A percentile compares a stretch with the other conserved stretches of the same genome.
phyloP scores from a whole-genome alignment of 1,140 invertebrate species.

The Drosophila guanche region DNA sequence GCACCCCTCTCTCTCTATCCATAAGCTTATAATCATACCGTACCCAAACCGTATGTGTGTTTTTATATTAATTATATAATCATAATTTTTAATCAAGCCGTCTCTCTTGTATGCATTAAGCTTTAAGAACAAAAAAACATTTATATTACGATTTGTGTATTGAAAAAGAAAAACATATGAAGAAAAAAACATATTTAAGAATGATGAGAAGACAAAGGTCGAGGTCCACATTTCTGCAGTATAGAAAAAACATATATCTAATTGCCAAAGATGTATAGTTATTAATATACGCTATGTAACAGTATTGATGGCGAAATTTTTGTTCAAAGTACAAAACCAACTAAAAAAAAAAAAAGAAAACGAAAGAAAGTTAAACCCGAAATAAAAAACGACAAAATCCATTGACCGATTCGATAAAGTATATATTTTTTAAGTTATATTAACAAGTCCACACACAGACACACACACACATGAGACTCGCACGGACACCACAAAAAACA shows the following conservation, averaged over 20 bases:
- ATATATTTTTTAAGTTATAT: constrained; percentile 68
- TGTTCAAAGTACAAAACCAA: constrained; percentile 81
- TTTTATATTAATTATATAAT: constrained; percentile 35
- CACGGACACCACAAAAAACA: constrained; percentile 14
- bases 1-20: constrained; percentile 27
- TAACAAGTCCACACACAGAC: constrained; percentile 40
- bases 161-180: constrained; percentile 40
- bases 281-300: constrained; percentile 76
- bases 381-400: constrained; percentile 32
- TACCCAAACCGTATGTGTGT: constrained; percentile 18
- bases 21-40: constrained; percentile 42
- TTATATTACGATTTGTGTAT: constrained; percentile 77
- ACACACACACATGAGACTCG: constrained; percentile 19
- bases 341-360: constrained; percentile 28
- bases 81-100: constrained; percentile 73
- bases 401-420: constrained; percentile 50
- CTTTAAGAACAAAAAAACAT: constrained; percentile 61
- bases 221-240: constrained; percentile 83
- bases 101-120: constrained; percentile 83
- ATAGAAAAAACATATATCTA: constrained; percentile 80
- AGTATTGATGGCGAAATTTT: constrained; percentile 84
- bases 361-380: constrained; percentile 22
- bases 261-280: constrained; percentile 79
- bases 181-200: constrained; percentile 51
- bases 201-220: constrained; percentile 74